Conservation (phyloP, 2,888 invertebrate genomes). For the Helicoverpa assulta region DNA sequence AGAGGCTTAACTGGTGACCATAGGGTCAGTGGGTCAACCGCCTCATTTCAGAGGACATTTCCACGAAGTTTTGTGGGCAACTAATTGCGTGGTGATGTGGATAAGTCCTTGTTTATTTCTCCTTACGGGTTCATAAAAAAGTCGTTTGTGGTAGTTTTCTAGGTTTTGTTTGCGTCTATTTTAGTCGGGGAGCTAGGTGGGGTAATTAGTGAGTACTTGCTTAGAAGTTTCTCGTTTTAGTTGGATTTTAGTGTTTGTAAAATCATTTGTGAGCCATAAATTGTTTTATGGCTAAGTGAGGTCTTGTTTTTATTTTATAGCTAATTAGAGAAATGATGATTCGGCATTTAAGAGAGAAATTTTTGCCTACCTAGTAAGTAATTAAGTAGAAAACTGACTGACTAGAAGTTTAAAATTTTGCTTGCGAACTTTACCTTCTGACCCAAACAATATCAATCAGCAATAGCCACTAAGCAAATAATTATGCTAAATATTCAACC, state of each 20-base stretch:
- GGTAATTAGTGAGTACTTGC: conserved; percentile 40
- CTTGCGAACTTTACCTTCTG: not conserved
- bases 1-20: conserved; percentile 67
- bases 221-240: conserved; percentile 20
- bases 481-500: conserved; percentile 7
- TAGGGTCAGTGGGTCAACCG: conserved; percentile 82
- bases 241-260: not conserved
- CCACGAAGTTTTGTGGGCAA: conserved; percentile 59
- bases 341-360: too few relatives aligned
- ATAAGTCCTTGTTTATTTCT: conserved; percentile 65
- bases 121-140: conserved; percentile 61
- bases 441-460: conserved; percentile 29
- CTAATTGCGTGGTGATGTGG: conserved; percentile 71
- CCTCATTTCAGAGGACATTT: conserved; percentile 68
- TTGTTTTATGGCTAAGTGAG: not conserved
- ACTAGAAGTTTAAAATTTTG: not conserved
- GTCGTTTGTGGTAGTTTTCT: conserved; percentile 48
- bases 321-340: not conserved
- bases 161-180: conserved; percentile 40
- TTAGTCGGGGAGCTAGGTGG: conserved; percentile 15
- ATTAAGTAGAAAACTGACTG: too few relatives aligned
- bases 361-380: too few relatives aligned
- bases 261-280: not conserved
- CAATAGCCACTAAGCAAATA: conserved; percentile 32
- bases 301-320: not conserved